A percentile compares a stretch with the other conserved stretches of the same genome.
Evolutionary conservation across 2,888 invertebrate species (phyloP).

Genomic region (Tiphia femorata): DNA sequence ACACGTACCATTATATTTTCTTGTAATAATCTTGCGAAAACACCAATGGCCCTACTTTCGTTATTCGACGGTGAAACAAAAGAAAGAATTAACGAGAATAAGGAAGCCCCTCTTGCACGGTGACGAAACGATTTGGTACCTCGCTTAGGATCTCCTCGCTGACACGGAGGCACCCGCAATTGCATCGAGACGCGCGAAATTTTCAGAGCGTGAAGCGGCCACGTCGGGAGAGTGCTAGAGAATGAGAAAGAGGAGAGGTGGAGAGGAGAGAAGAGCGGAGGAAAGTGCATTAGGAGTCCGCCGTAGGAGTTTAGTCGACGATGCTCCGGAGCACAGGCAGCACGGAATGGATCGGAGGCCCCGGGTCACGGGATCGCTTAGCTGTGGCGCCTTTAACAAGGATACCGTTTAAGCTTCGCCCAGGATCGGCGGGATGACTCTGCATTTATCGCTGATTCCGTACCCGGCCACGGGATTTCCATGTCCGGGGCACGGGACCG

Average conservation of each 20-base stretch:
- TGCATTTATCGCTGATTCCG: conserved; percentile 62
- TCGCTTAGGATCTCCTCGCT: neutral
- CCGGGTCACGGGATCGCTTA: conserved; percentile 43
- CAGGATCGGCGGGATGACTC: conserved; percentile 48
- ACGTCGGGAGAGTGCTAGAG: too few relatives aligned
- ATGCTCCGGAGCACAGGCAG: conserved; percentile 24
- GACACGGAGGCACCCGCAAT: neutral
- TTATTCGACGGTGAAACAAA: too few relatives aligned
- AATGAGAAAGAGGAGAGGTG: neutral
- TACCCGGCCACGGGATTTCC: conserved; percentile 67
- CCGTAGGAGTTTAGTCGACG: conserved; percentile 11
- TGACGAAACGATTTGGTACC: neutral
- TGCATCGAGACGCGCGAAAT: too few relatives aligned
- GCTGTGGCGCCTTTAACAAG: conserved; percentile 52
- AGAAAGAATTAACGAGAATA: too few relatives aligned
- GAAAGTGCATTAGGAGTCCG: neutral
- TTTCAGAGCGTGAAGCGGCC: too few relatives aligned
- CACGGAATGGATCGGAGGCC: too few relatives aligned
- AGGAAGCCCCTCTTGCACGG: too few relatives aligned
- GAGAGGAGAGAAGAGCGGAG: neutral
- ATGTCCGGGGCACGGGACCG: conserved; percentile 56
- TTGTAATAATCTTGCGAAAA: too few relatives aligned
- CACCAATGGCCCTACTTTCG: too few relatives aligned
- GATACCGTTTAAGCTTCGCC: conserved; percentile 49
- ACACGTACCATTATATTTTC: too few relatives aligned